Conservation (phyloP, 30 jellyfish, hydroid and myxozoan species). For the Clytia hemisphaerica region DNA sequence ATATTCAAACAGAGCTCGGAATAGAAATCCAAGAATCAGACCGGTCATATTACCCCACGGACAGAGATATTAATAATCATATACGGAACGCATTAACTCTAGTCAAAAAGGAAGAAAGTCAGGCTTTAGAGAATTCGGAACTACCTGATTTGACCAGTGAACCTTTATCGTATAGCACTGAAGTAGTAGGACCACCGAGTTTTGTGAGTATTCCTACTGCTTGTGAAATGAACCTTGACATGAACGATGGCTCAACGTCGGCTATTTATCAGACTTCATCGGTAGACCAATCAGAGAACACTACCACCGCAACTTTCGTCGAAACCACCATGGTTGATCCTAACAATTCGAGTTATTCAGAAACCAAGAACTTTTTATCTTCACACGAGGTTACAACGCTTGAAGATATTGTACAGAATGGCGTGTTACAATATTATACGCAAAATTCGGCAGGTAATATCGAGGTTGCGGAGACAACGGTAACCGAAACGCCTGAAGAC, state of each 20-base stretch:
- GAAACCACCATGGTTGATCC: neutral
- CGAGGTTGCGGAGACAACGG: too few relatives aligned
- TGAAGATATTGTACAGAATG: slow-evolving; percentile 4
- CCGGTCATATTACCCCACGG: slow-evolving; percentile 10
- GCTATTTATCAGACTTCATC: neutral
- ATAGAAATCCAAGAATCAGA: slow-evolving; percentile 2
- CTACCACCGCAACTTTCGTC: neutral
- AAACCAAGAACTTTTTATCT: neutral
- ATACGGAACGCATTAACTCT: slow-evolving; percentile 7
- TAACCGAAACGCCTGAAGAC: too few relatives aligned
- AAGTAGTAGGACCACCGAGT: too few relatives aligned
- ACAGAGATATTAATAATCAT: slow-evolving; percentile 9
- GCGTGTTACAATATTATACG: slow-evolving; percentile 1
- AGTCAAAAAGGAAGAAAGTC: neutral
- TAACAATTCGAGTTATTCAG: neutral
- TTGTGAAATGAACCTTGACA: neutral
- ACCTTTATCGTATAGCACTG: neutral
- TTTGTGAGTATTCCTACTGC: neutral
- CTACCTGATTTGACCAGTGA: neutral
- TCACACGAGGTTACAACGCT: neutral
- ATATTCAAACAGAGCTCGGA: slow-evolving; percentile 8
- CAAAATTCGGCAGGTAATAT: too few relatives aligned
- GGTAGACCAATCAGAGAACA: neutral
- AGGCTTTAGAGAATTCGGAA: neutral
- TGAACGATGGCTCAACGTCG: neutral